Evolutionary conservation across 2,113 vertebrate genomes (phyloP), one percentile per base, ranked within the genome.

Genomic region (Chloropsis hardwickii): DNA sequence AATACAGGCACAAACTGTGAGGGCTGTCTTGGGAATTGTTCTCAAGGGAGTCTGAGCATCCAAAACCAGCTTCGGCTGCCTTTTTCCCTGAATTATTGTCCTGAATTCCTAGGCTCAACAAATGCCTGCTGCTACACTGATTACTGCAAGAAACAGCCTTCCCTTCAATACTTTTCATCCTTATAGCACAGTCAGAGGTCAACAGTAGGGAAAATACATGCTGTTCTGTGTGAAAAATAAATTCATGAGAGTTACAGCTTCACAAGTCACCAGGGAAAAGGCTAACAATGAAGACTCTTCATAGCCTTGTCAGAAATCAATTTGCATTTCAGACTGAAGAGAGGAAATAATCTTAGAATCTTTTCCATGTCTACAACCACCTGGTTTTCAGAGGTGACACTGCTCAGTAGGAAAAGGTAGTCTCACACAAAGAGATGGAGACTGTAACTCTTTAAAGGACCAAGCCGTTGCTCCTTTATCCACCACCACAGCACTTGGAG

Each of bases 201-300:
- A 96, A 85, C 65, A 93, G 82, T 60, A 94, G 81, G 57, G 86
- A 92, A 95, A 96, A 97, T 57, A 88, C 90, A 95, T 70, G 92
- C 92, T 96, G 96, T 88, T 96, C 82, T 86, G 47, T 64, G 79
- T 95, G 94, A 96, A 94, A 95, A 95, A 96, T 83, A 95, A 95
- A 95, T 95, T 82, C 92, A 70, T 80, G 57, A 90, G 84, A 94
- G 87, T 94, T 95, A 94, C 87, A 94, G 92, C 92, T 97, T 96
- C 94, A 93, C 79, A 80, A 97, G 87, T 42, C 94, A 95, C 90
- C 90, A 94, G 92, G 82, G 94, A 95, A 92, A 96, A 97, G 74
- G 87, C 90, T 88, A 95, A 96, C 94, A 97, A 95, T 88, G 90
- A 95, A 83, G 85, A 86, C 44, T 94, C 84, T 94, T 91, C 90